A percentile compares a stretch with the other conserved stretches of the same genome.
Evolutionary conservation across 2,113 vertebrate species (phyloP).

Genomic region (Leptobrachium leishanense): DNA sequence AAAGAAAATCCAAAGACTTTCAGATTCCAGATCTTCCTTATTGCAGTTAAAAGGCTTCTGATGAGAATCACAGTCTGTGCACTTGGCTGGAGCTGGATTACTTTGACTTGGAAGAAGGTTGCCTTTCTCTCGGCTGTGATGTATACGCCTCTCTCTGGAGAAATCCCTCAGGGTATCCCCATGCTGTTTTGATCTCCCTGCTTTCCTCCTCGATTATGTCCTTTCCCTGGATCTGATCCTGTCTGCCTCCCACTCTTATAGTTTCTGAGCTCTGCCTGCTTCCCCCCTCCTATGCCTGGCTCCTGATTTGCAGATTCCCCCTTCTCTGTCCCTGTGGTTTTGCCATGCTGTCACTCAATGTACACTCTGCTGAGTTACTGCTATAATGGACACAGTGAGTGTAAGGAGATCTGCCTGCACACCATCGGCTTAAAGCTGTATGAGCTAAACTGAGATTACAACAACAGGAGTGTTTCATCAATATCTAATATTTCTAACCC

Average conservation of each 20-base stretch:
- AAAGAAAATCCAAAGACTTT: background rate
- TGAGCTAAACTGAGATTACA: background rate
- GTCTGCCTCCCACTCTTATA: constrained; percentile 28
- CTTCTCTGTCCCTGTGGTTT: constrained; percentile 24
- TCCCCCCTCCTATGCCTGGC: constrained; percentile 17
- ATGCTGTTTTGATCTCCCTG: background rate
- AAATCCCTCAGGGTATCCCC: background rate
- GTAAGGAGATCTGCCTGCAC: background rate
- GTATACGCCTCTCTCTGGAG: background rate
- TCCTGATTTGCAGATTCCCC: constrained; percentile 30
- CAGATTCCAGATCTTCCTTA: background rate
- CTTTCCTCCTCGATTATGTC: constrained; percentile 30
- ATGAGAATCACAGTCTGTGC: background rate
- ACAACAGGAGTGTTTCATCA: too few relatives aligned
- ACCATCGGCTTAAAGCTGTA: constrained; percentile 17
- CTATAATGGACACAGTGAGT: background rate
- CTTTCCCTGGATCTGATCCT: constrained; percentile 20
- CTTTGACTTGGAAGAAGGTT: constrained; percentile 13
- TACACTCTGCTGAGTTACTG: constrained; percentile 2
- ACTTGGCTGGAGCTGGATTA: background rate
- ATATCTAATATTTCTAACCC: too few relatives aligned
- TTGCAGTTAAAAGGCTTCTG: too few relatives aligned
- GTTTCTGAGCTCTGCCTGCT: constrained; percentile 17
- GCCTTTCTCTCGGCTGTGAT: background rate
- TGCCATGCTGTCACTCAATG: constrained; percentile 23